Evolutionary conservation across 37 sponge, comb jelly and placozoan genomes (phyloP), one percentile per base, ranked within the genome.

Genomic region (Axinella damicornis): DNA sequence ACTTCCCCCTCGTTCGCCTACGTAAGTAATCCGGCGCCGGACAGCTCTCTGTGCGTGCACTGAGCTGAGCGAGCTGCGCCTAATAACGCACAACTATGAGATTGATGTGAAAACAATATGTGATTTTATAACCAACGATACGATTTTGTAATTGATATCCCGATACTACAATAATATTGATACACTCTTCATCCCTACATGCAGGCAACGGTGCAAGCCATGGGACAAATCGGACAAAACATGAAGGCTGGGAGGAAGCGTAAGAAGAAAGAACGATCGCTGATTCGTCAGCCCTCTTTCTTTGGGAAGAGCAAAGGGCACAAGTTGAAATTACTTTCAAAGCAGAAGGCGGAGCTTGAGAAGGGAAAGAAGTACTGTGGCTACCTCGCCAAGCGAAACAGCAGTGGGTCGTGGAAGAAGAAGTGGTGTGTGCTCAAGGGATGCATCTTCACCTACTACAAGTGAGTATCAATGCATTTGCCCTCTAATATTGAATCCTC

Each of bases 361-460:
- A 82, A 40, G 36, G 92, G 87, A 35, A 84, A 92, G 36, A 55
- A 66, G n/a, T 83, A 74, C 60, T 53, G 73, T 21, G 87, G 88
- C 53, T 78, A 78, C 68, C 74, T 92, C 24, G 65, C 53, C 61
- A 92, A 92, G 80, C 83, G 60, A 67, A 92, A 63, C 71, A 60
- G 63, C 52, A 78, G 40, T 72, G 86, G 85, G 5, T 79, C 92
- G 5, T 92, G 92, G 92, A 92, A 92, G 69, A 92, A 83, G 80
- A 87, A 73, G 67, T 92, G 84, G 84, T 92, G 92, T 73, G 67
- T 77, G 28, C 84, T 92, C 46, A 92, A 83, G 38, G 87, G 87
- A 33, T 77, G 79, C 63, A 56, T 92, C 13, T 87, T 92, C 46
- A 64, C 72, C 24, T 92, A 92, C 56, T 87, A 82, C 84, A 87